Conservation (phyloP, 2,888 invertebrate genomes). For the Pterostichus madidus region DNA sequence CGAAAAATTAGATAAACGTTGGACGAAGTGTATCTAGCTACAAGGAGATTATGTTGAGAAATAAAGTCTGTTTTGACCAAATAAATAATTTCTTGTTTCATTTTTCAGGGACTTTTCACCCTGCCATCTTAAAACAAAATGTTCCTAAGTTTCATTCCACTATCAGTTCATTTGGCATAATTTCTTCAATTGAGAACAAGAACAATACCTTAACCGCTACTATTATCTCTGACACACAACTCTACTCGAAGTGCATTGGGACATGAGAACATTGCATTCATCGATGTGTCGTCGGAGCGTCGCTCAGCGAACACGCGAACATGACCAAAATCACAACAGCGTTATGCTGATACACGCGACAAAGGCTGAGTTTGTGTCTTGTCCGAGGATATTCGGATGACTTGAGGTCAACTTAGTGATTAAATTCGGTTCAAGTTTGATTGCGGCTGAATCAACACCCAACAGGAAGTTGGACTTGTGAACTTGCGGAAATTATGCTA, state of each 20-base stretch:
- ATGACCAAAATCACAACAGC: constrained; percentile 7
- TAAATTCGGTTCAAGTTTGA: not conserved
- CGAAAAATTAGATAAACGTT: no score
- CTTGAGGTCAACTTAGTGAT: constrained; percentile 16
- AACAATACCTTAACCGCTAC: not conserved
- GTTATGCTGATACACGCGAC: constrained; percentile 41
- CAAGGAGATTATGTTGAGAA: no score
- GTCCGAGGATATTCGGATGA: constrained; percentile 13
- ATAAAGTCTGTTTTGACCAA: no score
- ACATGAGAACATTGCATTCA: constrained; percentile 12
- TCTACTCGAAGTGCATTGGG: not conserved
- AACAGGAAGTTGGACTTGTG: not conserved
- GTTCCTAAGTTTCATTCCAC: not conserved
- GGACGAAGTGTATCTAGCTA: no score
- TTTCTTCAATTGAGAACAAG: not conserved
- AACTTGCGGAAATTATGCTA: no score
- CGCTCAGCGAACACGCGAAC: no score
- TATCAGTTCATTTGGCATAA: not conserved
- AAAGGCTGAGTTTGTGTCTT: constrained; percentile 34
- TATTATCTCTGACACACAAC: not conserved
- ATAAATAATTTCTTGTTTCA: no score
- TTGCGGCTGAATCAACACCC: not conserved
- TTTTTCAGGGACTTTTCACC: no score
- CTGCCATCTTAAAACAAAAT: no score
- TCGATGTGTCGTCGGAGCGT: not conserved